Evolutionary conservation across 2,113 vertebrate species (phyloP), one percentile per base, ranked within the genome.

Genomic region (Euleptes europaea): DNA sequence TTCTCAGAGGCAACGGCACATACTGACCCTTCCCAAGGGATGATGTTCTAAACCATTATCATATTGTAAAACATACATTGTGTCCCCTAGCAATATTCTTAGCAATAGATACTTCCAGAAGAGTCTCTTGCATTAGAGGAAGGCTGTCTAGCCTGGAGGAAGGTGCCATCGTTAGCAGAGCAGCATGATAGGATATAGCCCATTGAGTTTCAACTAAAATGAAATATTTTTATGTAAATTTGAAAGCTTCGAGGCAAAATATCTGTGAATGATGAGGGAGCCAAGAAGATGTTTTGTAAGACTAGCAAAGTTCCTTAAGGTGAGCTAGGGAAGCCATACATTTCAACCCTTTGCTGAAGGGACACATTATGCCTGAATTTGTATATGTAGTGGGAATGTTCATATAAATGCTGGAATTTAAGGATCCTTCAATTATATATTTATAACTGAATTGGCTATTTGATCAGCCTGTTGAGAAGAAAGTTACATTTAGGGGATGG

Each of bases 401-500:
- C 3, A 67, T 38, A 70, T 44, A 47, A 21, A 35, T 70, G 12
- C 42, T 51, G 42, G 19, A 47, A 40, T 33, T 69, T 57, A 66
- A 77, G 19, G 57, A 54, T 21, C 12, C 49, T 78, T 35, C 31
- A 35, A 13, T 57, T 71, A 19, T 17, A 70, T 54, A 11, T 54
- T 65, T 74, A 70, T 65, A 33, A 47, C 21, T 83, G 28, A 31
- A 73, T 44, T 44, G 21, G 7, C 40, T 84, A 21, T 10, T 10
- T 84, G 3, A 78, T 31, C 69, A 70, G 77, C 9, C 14, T 47
- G 5, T 35, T 79, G 78, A 38, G 38, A 54, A 9, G 31, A 63
- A 76, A 84, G 82, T 76, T 38, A 66, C 71, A 60, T 79, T 57
- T 35, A 38, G 40, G 51, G 63, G 54, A 71, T 88, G 87, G 82